Evolutionary conservation across 2,888 invertebrate species (phyloP), one percentile per base, ranked within the genome.

Genomic region (Apotomis turbidana): DNA sequence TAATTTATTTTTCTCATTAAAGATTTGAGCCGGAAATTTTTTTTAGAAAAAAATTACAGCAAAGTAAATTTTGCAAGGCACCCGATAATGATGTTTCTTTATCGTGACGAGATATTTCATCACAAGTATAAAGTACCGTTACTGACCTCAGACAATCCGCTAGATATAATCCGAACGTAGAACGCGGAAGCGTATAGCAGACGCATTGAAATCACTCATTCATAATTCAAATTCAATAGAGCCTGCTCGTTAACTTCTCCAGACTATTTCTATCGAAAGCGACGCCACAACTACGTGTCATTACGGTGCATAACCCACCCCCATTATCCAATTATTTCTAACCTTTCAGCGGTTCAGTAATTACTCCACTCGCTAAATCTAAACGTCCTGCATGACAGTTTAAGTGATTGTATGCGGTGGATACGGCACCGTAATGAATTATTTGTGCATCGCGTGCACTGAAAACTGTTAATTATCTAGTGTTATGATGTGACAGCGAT

Each of bases 261-360:
- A 54, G 38, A 55, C 55, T 68, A 58, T 68, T 72, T 13, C 52
- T 78, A 78, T 78, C 76, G 80, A 80, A 78, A 74, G 83, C 81
- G 85, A 83, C 86, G 81, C 81, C 78, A 81, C 81, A 84, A 85
- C 84, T 83, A 84, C 79, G 81, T 86, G 88, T 89, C 89, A 90
- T 90, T 90, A 88, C 80, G 78, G 85, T 85, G 88, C 87, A 90
- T 90, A 90, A 86, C 85, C 86, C 82, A 83, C 83, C 84, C 78
- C 77, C 82, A 91, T 93, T 93, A 92, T 92, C 91, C 92, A 91
- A 93, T 93, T 91, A 92, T 91, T 89, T 91, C 87, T 91, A 92
- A 93, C 93, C 93, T 92, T 93, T 93, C 90, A 91, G 90, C 82
- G 80, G 77, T 78, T 80, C 78, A 71, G 81, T 86, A 88, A 89